A percentile compares a stretch with the other conserved stretches of the same genome.
These are phyloP conservation scores for Cheilosia urbana DNA, from an alignment of 2,888 invertebrate genomes.

Conservation along the genomic window DNA sequence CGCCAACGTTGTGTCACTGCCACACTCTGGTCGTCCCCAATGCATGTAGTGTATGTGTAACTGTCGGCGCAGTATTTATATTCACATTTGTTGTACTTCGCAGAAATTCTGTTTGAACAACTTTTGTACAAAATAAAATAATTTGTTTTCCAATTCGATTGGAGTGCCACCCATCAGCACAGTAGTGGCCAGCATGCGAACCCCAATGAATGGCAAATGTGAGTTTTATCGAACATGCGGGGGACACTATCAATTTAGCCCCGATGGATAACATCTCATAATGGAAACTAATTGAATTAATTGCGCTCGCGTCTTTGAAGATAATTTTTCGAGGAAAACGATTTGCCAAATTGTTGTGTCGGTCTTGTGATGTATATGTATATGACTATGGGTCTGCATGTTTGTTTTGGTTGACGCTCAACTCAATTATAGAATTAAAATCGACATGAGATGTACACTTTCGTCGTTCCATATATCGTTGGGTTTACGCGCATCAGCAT, in stretches of 20 bases:
- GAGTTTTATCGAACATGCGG: constrained; percentile 4
- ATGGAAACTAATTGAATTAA: constrained; percentile 71
- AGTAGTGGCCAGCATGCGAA: constrained; percentile 27
- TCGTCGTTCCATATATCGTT: constrained; percentile 7
- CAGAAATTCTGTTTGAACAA: constrained; percentile 61
- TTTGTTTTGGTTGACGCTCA: constrained; percentile 14
- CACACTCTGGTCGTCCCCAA: constrained; percentile 27
- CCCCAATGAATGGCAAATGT: constrained; percentile 43
- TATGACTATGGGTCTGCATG: background rate
- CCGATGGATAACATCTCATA: constrained; percentile 47
- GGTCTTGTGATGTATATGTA: background rate
- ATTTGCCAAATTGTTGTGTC: constrained; percentile 46
- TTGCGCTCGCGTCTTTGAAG: constrained; percentile 40
- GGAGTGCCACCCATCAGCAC: constrained; percentile 40
- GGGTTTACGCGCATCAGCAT: background rate
- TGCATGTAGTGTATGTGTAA: background rate
- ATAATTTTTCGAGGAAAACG: constrained; percentile 35
- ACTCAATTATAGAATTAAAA: constrained; percentile 26
- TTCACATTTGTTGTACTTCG: constrained; percentile 2
- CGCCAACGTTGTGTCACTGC: constrained; percentile 38
- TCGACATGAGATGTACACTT: constrained; percentile 39
- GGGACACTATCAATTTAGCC: constrained; percentile 16
- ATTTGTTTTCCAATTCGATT: constrained; percentile 73
- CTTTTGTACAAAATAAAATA: constrained; percentile 71
- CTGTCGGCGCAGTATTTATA: background rate